Conservation (phyloP, 1,140 invertebrate species). For the Saccostrea cuccullata region DNA sequence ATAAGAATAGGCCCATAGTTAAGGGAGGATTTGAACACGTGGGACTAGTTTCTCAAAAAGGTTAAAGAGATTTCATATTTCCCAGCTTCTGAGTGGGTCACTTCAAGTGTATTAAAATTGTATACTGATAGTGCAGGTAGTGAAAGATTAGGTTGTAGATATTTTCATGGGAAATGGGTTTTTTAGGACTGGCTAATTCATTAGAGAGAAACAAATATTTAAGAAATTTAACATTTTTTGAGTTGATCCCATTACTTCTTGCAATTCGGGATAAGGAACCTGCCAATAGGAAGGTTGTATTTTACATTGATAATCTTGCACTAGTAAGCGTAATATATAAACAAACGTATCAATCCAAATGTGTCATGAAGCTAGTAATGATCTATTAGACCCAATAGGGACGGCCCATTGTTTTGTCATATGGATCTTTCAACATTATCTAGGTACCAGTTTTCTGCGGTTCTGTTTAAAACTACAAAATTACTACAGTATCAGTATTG, state of each 20-base stretch:
- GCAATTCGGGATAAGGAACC: background rate
- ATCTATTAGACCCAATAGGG: no score
- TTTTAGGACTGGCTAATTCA: no score
- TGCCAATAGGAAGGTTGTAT: background rate
- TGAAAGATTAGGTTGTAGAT: conserved; percentile 30
- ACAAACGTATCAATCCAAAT: no score
- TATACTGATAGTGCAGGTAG: conserved; percentile 54
- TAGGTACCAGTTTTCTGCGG: no score
- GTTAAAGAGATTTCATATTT: conserved; percentile 43
- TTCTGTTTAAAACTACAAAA: no score
- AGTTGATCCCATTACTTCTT: no score
- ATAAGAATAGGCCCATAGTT: conserved; percentile 1
- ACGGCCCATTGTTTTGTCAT: no score
- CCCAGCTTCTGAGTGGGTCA: conserved; percentile 38
- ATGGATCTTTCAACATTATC: no score
- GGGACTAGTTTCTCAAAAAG: conserved; percentile 38
- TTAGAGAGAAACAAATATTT: no score
- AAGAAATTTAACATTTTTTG: no score
- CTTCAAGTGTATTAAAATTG: conserved; percentile 39
- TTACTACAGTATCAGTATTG: background rate
- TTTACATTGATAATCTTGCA: conserved; percentile 4
- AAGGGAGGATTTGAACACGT: conserved; percentile 38
- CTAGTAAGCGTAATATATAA: background rate
- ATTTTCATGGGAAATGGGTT: conserved; percentile 38
- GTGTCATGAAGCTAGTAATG: no score